Percentiles rank a stretch among this genome's conserved stretches.
These are phyloP conservation scores for Mormoops blainvillei DNA, from an alignment of 2,113 vertebrate species.

Conservation along the genomic window DNA sequence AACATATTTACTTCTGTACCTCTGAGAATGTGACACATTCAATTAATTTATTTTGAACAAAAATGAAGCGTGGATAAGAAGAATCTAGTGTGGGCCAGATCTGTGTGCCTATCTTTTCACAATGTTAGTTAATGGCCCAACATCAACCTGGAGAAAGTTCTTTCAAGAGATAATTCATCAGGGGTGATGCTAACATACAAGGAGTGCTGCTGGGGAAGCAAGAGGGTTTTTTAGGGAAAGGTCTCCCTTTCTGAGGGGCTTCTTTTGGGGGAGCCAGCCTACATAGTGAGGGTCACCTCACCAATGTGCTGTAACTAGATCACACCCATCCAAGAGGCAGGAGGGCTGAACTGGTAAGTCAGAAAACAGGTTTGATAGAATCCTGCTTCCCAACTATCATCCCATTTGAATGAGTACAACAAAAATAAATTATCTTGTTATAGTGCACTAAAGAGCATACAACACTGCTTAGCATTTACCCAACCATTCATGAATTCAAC, in stretches of 20 bases:
- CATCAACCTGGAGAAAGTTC: background rate
- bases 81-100: background rate
- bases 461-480: too few species aligned
- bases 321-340: background rate
- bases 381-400: background rate
- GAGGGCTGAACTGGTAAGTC: background rate
- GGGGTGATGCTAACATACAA: background rate
- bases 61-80: background rate
- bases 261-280: background rate
- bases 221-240: background rate
- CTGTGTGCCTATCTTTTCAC: background rate
- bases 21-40: background rate
- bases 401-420: background rate
- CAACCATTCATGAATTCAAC: background rate
- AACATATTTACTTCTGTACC: background rate
- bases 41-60: background rate
- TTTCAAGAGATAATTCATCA: rapidly evolving
- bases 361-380: background rate
- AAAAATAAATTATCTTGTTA: background rate
- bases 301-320: background rate
- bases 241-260: background rate
- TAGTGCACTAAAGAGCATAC: background rate
- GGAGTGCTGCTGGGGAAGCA: rapidly evolving
- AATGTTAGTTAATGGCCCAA: too few species aligned
- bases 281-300: background rate